These are phyloP conservation scores for Cacatua alba DNA, from an alignment of 2,113 vertebrate species.

Conservation along the genomic window DNA sequence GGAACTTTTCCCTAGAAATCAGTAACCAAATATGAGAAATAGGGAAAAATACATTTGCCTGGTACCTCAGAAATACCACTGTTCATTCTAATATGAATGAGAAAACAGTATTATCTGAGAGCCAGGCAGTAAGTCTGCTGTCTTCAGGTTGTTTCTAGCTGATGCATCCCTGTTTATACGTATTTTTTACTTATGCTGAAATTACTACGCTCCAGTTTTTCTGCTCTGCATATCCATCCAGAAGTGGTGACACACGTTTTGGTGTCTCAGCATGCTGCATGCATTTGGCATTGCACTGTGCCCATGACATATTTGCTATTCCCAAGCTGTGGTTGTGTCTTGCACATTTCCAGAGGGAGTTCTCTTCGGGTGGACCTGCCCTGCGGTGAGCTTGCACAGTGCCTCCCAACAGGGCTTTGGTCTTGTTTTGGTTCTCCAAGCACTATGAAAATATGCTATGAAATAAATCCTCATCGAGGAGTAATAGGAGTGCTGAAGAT, in stretches of 20 bases:
- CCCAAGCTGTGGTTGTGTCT: accelerated
- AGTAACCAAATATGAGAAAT: not conserved
- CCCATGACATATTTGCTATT: accelerated
- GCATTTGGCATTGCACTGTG: accelerated
- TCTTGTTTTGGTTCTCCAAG: not conserved
- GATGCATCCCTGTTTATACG: not conserved
- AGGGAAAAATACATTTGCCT: not conserved
- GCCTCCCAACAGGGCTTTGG: not conserved
- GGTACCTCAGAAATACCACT: not conserved
- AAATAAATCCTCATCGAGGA: not conserved
- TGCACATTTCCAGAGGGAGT: not conserved
- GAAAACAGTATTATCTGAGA: not conserved
- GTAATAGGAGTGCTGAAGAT: not conserved
- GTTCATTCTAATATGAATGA: not conserved
- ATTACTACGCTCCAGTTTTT: not conserved
- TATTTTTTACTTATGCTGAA: not conserved
- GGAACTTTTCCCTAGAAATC: not conserved
- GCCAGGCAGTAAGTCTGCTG: not conserved
- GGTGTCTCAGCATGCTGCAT: accelerated
- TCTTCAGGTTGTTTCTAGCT: not conserved
- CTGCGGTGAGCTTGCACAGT: not conserved
- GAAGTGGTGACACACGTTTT: not conserved
- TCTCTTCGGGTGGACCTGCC: accelerated
- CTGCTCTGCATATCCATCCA: accelerated
- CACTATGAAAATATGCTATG: not conserved